Conservation (phyloP, 2,113 vertebrate species). For the Gavialis gangeticus region DNA sequence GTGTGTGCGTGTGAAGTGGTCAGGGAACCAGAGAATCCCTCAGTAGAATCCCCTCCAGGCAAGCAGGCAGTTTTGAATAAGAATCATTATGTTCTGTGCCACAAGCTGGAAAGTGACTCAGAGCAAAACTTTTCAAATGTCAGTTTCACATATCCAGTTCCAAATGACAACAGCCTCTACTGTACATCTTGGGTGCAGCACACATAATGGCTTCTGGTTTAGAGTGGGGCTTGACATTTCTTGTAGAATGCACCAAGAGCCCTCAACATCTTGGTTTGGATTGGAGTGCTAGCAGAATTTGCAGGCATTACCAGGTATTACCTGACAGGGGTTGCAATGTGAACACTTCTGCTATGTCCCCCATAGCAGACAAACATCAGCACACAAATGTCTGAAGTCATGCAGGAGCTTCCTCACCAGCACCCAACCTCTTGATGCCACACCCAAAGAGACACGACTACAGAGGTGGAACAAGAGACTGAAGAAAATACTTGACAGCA, state of each 20-base stretch:
- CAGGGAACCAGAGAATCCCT: not conserved
- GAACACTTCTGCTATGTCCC: too few relatives aligned
- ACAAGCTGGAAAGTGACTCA: not conserved
- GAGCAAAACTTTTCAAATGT: not conserved
- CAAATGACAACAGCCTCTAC: not conserved
- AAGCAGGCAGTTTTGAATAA: not conserved
- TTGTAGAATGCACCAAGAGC: accelerated
- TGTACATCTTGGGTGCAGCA: accelerated
- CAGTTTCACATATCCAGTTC: not conserved
- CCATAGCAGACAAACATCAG: too few relatives aligned
- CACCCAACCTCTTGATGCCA: too few relatives aligned
- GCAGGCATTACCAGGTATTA: too few relatives aligned
- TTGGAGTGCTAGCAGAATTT: too few relatives aligned
- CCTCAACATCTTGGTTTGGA: not conserved
- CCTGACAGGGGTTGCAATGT: too few relatives aligned
- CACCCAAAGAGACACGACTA: too few relatives aligned
- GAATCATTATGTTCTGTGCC: not conserved
- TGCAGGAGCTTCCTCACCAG: too few relatives aligned
- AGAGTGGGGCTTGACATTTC: accelerated
- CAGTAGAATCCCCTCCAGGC: not conserved
- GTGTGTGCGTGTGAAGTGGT: not conserved
- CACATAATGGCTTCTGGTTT: not conserved
- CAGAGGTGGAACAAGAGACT: too few relatives aligned
- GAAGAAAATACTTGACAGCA: too few relatives aligned
- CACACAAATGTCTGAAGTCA: too few relatives aligned